Percentiles rank a stretch among this genome's conserved stretches.
Conservation (phyloP, 2,888 invertebrate genomes). For the Cantharis lateralis region DNA sequence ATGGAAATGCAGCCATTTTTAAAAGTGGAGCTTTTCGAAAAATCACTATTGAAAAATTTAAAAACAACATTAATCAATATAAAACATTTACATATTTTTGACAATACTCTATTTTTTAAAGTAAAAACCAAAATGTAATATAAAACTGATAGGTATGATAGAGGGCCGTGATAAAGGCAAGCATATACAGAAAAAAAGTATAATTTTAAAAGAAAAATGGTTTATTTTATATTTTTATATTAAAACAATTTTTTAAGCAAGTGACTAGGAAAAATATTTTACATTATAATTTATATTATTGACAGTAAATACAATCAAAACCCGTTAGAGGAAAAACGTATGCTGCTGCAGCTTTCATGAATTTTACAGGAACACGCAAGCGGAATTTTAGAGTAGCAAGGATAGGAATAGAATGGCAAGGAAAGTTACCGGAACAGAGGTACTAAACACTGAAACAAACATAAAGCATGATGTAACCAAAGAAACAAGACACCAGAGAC, state of each 20-base stretch:
- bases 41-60: neutral
- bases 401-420: constrained; percentile 44
- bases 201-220: neutral
- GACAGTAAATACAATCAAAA: constrained; percentile 1
- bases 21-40: neutral
- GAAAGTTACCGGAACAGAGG: constrained; percentile 30
- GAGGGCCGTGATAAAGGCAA: neutral
- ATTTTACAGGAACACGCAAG: constrained; percentile 30
- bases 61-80: neutral
- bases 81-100: constrained; percentile 1
- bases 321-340: constrained; percentile 15
- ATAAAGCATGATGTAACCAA: constrained; percentile 34
- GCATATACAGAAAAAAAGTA: neutral
- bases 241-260: neutral
- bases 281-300: neutral
- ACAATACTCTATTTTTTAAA: neutral
- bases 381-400: constrained; percentile 35
- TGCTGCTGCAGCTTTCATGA: constrained; percentile 22
- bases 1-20: neutral
- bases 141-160: neutral
- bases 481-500: constrained; percentile 34
- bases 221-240: neutral
- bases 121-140: neutral
- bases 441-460: constrained; percentile 33
- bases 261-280: neutral